Conservation (phyloP, 2,797 vertebrate species). For the Petrocephalus schoutedeni region DNA sequence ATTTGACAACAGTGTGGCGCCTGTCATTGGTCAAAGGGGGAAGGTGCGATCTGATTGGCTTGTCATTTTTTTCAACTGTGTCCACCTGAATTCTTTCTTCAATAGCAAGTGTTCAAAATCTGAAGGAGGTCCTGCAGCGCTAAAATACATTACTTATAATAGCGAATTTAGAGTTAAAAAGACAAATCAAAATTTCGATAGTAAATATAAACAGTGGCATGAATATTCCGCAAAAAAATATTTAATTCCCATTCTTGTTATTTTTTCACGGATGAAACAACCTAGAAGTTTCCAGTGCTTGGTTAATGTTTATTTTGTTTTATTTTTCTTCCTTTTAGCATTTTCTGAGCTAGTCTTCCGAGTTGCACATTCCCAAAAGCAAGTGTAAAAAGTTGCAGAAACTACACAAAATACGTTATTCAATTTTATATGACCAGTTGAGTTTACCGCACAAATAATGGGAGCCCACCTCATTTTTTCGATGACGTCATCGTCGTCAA, state of each 20-base stretch:
- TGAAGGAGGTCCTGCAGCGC: constrained; percentile 62
- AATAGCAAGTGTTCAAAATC: constrained; percentile 73
- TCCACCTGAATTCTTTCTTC: constrained; percentile 77
- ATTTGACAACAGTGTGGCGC: constrained; percentile 97
- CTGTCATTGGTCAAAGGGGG: constrained; percentile 88
- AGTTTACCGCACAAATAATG: background rate
- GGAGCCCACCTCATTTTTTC: constrained; percentile 5
- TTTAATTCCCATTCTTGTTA: constrained; percentile 15
- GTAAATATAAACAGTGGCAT: constrained; percentile 19
- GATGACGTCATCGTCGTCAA: constrained; percentile 31
- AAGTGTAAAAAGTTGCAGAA: constrained; percentile 4
- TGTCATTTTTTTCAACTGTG: constrained; percentile 72
- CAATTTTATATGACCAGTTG: constrained; percentile 9
- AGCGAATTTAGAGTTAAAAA: constrained; percentile 41
- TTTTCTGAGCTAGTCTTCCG: background rate
- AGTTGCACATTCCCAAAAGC: background rate
- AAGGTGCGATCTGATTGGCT: constrained; percentile 85
- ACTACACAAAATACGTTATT: background rate
- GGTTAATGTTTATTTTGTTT: constrained; percentile 8
- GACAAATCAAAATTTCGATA: constrained; percentile 20
- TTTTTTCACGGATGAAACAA: background rate
- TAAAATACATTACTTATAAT: constrained; percentile 56
- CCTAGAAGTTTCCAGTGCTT: background rate
- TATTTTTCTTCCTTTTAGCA: background rate
- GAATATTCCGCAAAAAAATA: constrained; percentile 1